phyloP scores from a whole-genome alignment of 2,888 invertebrate species.

The Scaptodrosophila latifasciaeformis region DNA sequence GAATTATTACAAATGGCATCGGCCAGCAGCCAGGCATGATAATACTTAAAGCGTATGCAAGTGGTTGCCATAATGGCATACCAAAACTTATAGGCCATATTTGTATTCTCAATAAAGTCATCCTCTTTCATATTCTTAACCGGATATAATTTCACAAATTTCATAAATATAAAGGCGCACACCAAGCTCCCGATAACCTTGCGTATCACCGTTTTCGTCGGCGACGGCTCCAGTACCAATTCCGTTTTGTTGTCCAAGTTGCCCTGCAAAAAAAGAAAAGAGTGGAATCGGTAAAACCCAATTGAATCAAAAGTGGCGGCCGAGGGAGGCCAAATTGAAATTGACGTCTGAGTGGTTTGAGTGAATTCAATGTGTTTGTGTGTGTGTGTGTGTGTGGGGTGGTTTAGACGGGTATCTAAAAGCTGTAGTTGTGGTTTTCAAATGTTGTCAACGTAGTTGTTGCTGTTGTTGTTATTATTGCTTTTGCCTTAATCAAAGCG shows the following conservation, averaged over 20 bases:
- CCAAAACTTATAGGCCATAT: slow-evolving; percentile 81
- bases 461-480: no score
- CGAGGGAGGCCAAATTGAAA: no score
- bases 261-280: slow-evolving; percentile 71
- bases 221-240: slow-evolving; percentile 82
- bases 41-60: slow-evolving; percentile 92
- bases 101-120: slow-evolving; percentile 79
- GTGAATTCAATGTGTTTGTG: no score
- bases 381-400: no score
- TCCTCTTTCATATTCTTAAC: slow-evolving; percentile 82
- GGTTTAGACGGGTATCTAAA: no score
- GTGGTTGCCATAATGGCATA: slow-evolving; percentile 86
- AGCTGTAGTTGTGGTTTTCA: no score
- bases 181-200: slow-evolving; percentile 83
- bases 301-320: no score
- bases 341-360: no score
- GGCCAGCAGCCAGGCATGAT: slow-evolving; percentile 96
- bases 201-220: slow-evolving; percentile 81
- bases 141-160: slow-evolving; percentile 83
- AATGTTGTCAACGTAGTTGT: no score
- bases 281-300: no score
- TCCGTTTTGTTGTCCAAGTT: slow-evolving; percentile 76
- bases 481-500: no score
- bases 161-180: slow-evolving; percentile 84
- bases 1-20: slow-evolving; percentile 97